Percentiles rank a stretch among this genome's conserved stretches.
Evolutionary conservation across 2,797 vertebrate genomes (phyloP).

Genomic region (Sebastes minor): DNA sequence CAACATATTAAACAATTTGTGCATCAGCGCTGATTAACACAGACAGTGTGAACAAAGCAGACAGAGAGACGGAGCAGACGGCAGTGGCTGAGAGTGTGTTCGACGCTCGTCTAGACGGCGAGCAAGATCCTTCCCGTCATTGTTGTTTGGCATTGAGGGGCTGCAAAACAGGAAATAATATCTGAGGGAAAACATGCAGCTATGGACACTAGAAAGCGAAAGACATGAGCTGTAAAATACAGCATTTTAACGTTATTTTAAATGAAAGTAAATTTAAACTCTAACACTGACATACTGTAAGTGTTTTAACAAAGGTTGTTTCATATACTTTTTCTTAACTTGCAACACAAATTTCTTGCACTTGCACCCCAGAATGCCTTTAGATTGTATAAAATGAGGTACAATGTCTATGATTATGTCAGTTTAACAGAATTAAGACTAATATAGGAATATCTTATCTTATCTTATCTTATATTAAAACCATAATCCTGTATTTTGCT

Average conservation of each 20-base stretch:
- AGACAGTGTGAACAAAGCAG: slow-evolving; percentile 42
- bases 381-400: neutral
- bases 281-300: neutral
- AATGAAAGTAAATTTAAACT: neutral
- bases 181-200: slow-evolving; percentile 50
- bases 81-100: slow-evolving; percentile 44
- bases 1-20: slow-evolving; percentile 2
- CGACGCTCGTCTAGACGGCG: slow-evolving; percentile 72
- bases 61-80: slow-evolving; percentile 43
- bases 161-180: slow-evolving; percentile 78
- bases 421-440: neutral
- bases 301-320: neutral
- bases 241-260: neutral
- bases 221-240: neutral
- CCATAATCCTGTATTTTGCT: neutral
- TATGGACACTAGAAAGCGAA: slow-evolving; percentile 33
- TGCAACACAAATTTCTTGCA: neutral
- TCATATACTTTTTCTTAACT: neutral
- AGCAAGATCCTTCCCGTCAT: slow-evolving; percentile 77
- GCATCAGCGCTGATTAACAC: slow-evolving; percentile 13
- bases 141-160: slow-evolving; percentile 71
- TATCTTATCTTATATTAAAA: neutral
- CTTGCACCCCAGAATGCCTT: neutral
- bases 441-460: neutral
- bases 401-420: neutral